Base-by-base conservation (phyloP, 1,140 invertebrate species). In the Drosophila ohnishii region DNA sequence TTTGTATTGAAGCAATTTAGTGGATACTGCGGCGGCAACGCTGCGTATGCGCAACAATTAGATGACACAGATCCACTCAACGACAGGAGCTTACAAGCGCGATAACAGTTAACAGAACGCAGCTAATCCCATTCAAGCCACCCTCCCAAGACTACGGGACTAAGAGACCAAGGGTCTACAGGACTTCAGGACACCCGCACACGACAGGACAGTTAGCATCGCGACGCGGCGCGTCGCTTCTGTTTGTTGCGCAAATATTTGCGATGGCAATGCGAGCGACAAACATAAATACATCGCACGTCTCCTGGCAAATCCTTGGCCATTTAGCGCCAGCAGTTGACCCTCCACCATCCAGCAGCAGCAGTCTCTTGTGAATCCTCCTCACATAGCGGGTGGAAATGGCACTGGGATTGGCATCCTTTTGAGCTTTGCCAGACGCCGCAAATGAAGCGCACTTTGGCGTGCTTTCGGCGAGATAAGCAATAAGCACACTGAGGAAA, bases 241-340 rank as follows among this genome's bases (percentile, higher is more conserved):
- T 73, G 84, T 56, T 75, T 85, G 77, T 73, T 87, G 56, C 30
- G 73, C 80, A 90, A 90, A 90, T 87, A 90, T 90, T 90, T 90
- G 72, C 78, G 42, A 66, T 65, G 44, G 64, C 75, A 75, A 65
- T 77, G 88, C 74, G 78, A 79, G 75, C 78, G 61, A 81, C 88
- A 81, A 90, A 82, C 83, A 90, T 87, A 83, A 86, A 82, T 88
- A 86, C 79, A 47, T 55, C 51, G 61, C 53, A 80, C 71, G 73
- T 85, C 69, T 76, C 59, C 62, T 66, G 81, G 82, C 60, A 87
- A 82, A 79, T 86, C 75, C 83, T 65, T 59, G 67, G 79, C 84
- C 83, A 83, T 83, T 87, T 83, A 88, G 72, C 66, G 76, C 76
- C 73, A 66, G 58, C 72, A 80, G 67, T 70, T 69, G 77, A 80